Conservation (phyloP, 2,113 vertebrate species). For the Shinisaurus crocodilurus region DNA sequence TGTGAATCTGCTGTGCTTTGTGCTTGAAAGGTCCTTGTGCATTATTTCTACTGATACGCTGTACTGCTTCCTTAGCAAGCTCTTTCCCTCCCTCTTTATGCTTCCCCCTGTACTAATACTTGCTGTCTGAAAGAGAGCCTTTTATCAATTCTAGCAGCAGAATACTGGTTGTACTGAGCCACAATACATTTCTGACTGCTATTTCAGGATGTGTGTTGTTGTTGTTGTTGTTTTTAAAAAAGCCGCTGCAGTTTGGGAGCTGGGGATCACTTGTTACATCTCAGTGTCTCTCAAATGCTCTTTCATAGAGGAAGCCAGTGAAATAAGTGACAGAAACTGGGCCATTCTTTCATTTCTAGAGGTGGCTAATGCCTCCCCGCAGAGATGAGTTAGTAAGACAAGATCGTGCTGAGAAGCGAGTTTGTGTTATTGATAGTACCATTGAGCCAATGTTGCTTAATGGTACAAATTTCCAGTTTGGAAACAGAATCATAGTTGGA, state of each 20-base stretch:
- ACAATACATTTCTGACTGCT: not conserved
- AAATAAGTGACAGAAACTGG: constrained; percentile 3
- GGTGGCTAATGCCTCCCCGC: not conserved
- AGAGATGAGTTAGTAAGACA: not conserved
- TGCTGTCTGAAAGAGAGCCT: not conserved
- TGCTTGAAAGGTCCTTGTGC: constrained; percentile 10
- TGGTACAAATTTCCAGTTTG: constrained; percentile 8
- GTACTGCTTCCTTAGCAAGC: constrained; percentile 27
- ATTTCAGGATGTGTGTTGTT: not conserved
- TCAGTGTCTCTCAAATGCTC: not conserved
- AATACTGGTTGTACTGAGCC: not conserved
- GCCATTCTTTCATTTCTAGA: constrained; percentile 16
- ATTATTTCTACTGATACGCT: not conserved
- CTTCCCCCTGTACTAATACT: not conserved
- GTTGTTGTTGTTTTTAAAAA: not conserved
- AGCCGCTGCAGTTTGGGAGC: not conserved
- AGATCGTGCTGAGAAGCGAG: not conserved
- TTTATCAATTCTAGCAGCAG: constrained; percentile 31
- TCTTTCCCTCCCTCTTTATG: constrained; percentile 5
- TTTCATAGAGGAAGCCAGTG: not conserved
- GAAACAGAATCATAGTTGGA: not conserved
- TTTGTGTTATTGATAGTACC: not conserved
- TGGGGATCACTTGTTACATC: not conserved
- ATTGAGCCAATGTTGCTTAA: not conserved
- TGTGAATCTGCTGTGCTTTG: not conserved